Percentiles rank a stretch among this genome's conserved stretches.
These are phyloP conservation scores for Ptychoptera albimana DNA, from an alignment of 2,888 invertebrate species.

Conservation along the genomic window DNA sequence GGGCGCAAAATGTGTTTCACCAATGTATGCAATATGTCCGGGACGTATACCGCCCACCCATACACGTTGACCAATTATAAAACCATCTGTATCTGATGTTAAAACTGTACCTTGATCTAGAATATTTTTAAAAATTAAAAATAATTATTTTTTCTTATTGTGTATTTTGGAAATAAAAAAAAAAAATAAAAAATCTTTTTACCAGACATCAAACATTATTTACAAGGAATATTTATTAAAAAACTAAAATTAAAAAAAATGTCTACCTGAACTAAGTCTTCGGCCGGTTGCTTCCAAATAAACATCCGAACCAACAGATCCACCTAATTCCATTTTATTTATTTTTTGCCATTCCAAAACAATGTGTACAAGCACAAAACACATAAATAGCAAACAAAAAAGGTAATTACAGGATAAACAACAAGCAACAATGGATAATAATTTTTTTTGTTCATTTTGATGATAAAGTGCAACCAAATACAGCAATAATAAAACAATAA, in stretches of 20 bases:
- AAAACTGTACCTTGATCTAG: slow-evolving; percentile 61
- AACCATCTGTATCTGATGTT: slow-evolving; percentile 88
- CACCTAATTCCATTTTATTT: slow-evolving; percentile 3
- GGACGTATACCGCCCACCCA: slow-evolving; percentile 88
- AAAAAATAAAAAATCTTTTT: background rate
- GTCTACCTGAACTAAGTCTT: slow-evolving; percentile 28
- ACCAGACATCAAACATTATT: background rate
- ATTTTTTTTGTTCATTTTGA: background rate
- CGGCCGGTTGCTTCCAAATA: slow-evolving; percentile 30
- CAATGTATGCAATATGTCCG: slow-evolving; percentile 84
- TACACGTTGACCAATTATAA: slow-evolving; percentile 87
- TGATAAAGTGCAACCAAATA: background rate
- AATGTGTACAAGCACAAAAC: background rate
- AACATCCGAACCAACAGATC: slow-evolving; percentile 19
- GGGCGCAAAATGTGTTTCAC: slow-evolving; percentile 91
- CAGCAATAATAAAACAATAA: slow-evolving; percentile 2
- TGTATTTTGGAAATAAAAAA: background rate
- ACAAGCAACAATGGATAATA: background rate
- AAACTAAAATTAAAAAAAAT: slow-evolving; percentile 4
- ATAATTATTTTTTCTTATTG: background rate
- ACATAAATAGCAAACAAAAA: background rate
- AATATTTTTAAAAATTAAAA: slow-evolving; percentile 19
- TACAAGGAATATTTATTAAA: background rate
- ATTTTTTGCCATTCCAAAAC: background rate
- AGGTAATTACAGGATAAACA: background rate